Conservation (phyloP, 2,888 invertebrate genomes). For the Ophraella communa region DNA sequence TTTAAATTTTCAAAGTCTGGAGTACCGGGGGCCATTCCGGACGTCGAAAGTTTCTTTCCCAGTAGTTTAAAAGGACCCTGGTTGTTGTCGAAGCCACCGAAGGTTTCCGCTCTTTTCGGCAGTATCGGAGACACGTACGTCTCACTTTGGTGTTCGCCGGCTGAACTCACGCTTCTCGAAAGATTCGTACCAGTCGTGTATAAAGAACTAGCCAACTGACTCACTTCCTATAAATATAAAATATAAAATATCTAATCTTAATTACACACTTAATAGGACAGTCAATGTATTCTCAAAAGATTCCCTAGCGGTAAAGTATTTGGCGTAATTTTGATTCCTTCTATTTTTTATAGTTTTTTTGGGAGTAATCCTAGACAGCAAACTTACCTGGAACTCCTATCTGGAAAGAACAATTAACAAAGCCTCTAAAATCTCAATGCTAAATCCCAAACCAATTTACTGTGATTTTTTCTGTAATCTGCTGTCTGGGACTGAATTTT, state of each 20-base stretch:
- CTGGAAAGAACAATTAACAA: too few species aligned
- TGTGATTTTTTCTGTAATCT: too few species aligned
- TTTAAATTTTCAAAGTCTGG: conserved; percentile 58
- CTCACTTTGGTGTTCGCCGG: conserved; percentile 89
- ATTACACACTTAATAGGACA: too few species aligned
- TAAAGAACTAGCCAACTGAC: conserved; percentile 74
- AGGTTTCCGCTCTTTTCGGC: conserved; percentile 93
- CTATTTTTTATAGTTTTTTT: neutral
- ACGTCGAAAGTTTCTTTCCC: conserved; percentile 55
- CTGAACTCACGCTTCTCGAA: conserved; percentile 91
- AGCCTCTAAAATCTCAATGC: too few species aligned
- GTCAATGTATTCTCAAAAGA: too few species aligned
- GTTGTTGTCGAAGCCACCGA: conserved; percentile 88
- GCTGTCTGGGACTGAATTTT: too few species aligned
- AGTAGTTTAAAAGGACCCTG: conserved; percentile 54
- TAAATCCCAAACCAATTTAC: too few species aligned
- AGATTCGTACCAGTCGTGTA: conserved; percentile 79
- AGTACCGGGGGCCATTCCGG: conserved; percentile 53
- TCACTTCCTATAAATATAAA: conserved; percentile 70
- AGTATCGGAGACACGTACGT: conserved; percentile 85
- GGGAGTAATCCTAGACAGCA: too few species aligned
- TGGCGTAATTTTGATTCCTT: too few species aligned
- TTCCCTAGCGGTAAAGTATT: too few species aligned
- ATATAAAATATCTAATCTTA: too few species aligned
- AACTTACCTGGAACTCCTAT: too few species aligned